Evolutionary conservation across 2,888 invertebrate genomes (phyloP), one percentile per base, ranked within the genome.

Genomic region (Papilio demoleus): DNA sequence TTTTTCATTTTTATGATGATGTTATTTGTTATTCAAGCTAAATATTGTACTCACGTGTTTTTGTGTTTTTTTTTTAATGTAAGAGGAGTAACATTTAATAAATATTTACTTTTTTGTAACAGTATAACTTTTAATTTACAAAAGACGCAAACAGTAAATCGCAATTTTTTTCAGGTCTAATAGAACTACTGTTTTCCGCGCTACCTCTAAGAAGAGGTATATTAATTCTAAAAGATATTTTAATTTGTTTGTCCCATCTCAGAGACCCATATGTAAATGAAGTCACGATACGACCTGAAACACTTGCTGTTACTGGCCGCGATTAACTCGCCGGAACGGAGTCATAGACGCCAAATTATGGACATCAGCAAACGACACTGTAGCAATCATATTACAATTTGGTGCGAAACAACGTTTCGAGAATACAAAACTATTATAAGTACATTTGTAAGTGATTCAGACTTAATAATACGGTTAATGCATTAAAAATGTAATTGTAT

Each of bases 231-330:
- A 84, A 85, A 84, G 87, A 80, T 80, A 85, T 77, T 81, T 74
- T 70, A 80, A 79, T 83, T 82, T 76, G 76, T n/a, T n/a, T 81
- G 80, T 74, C 76, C 78, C 79, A 80, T 75, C 77, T 75, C 81
- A 79, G 80, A 81, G 84, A 83, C 86, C 85, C 83, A 86, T 86
- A 90, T 88, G 88, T 88, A 89, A 89, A 90, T 88, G 86, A 82
- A 89, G 89, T 90, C 90, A 90, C 89, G 87, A 85, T 78, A 78
- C 83, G 83, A 86, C 87, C 89, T 87, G 85, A 88, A 90, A 88
- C 85, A 86, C 84, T 78, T 79, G 72, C 78, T 73, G 76, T 79
- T 78, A 83, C 81, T 81, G 80, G 77, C 79, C 77, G 77, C 73
- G 78, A 81, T 82, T 83, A 81, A 85, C 79, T 84, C 83, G 80